Evolutionary conservation across 2,797 vertebrate species (phyloP).

Genomic region (Phrynocephalus forsythii): DNA sequence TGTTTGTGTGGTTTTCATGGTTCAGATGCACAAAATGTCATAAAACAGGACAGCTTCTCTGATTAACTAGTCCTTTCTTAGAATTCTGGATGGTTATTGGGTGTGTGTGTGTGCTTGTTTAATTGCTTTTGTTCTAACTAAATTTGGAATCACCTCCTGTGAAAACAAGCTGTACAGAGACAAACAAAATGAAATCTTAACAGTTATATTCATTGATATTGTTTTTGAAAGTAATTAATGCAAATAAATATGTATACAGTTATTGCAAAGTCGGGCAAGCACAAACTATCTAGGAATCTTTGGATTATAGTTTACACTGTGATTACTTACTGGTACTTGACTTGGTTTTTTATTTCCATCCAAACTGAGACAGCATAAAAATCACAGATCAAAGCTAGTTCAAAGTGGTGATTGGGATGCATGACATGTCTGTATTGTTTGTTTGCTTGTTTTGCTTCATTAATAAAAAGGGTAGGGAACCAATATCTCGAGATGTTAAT

Average conservation of each 20-base stretch:
- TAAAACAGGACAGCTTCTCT: constrained; percentile 55
- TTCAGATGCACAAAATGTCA: constrained; percentile 52
- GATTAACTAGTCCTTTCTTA: constrained; percentile 12
- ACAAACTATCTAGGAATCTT: neutral
- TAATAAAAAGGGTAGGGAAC: neutral
- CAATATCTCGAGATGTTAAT: neutral
- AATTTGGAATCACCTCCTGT: constrained; percentile 46
- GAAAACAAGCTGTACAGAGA: constrained; percentile 32
- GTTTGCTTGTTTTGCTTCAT: neutral
- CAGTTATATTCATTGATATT: neutral
- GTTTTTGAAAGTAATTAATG: neutral
- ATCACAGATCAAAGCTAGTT: neutral
- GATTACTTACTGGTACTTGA: neutral
- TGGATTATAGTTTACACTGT: too few species aligned
- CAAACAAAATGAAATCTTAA: constrained; percentile 7
- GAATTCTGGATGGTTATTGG: neutral
- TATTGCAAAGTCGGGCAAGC: neutral
- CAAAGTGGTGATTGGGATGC: neutral
- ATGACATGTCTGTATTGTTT: neutral
- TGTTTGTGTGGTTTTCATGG: constrained; percentile 57
- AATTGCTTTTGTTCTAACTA: constrained; percentile 65
- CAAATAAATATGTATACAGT: neutral
- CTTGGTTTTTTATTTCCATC: neutral
- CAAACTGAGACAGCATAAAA: neutral
- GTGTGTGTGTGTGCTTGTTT: neutral